These are phyloP conservation scores for Sarcophaga variegata DNA, from an alignment of 2,888 invertebrate genomes.

Conservation along the genomic window DNA sequence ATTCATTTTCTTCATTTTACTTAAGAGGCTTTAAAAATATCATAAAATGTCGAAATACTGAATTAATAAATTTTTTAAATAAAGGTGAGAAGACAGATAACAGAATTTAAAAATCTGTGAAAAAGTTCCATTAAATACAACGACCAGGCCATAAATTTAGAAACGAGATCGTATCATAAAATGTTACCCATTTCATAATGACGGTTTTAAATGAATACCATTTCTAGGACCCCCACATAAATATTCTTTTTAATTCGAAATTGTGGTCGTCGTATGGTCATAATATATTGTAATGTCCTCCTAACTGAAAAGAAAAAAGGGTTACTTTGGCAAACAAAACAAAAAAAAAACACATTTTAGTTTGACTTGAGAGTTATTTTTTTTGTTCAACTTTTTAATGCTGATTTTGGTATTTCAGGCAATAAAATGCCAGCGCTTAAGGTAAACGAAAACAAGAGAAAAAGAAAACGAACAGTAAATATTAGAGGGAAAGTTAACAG, in stretches of 20 bases:
- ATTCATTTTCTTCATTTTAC: too few species aligned
- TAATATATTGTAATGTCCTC: slow-evolving; percentile 20
- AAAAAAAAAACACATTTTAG: too few species aligned
- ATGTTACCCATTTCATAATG: slow-evolving; percentile 37
- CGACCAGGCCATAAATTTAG: slow-evolving; percentile 43
- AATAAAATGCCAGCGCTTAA: slow-evolving; percentile 46
- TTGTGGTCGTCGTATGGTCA: slow-evolving; percentile 31
- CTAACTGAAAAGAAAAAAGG: slow-evolving; percentile 27
- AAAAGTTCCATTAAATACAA: slow-evolving; percentile 19
- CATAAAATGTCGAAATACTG: too few species aligned
- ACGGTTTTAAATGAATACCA: slow-evolving; percentile 44
- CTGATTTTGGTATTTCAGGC: slow-evolving; percentile 22
- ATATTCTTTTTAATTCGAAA: slow-evolving; percentile 3
- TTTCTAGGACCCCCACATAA: slow-evolving; percentile 15
- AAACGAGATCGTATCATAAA: slow-evolving; percentile 56
- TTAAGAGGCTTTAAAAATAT: too few species aligned
- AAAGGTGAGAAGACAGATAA: too few species aligned
- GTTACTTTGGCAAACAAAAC: slow-evolving; percentile 1
- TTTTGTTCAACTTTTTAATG: background rate
- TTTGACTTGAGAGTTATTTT: background rate
- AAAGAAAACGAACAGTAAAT: background rate
- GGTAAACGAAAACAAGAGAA: background rate
- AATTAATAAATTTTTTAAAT: too few species aligned
- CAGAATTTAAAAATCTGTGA: background rate
- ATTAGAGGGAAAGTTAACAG: background rate